phyloP scores from a whole-genome alignment of 2,888 invertebrate genomes.

The Linnaemya tessellans region DNA sequence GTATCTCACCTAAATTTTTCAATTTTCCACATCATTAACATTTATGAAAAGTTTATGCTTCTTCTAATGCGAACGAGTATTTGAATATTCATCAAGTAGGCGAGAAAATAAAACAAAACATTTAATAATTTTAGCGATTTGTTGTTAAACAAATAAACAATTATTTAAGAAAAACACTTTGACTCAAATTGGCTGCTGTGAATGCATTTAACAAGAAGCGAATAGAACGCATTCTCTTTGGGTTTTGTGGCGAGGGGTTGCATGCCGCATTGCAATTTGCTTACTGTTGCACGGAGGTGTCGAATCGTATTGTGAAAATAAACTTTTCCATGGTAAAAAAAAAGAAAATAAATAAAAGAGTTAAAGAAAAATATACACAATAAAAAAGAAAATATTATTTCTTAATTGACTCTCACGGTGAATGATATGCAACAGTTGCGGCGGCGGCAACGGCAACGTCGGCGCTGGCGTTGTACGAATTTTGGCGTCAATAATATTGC shows the following conservation, averaged over 20 bases:
- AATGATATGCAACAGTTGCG: conserved; percentile 59
- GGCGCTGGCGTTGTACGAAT: not conserved
- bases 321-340: conserved; percentile 67
- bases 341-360: conserved; percentile 28
- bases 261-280: conserved; percentile 56
- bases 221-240: conserved; percentile 3
- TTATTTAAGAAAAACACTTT: not conserved
- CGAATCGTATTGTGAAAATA: conserved; percentile 61
- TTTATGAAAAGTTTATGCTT: conserved; percentile 28
- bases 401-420: conserved; percentile 67
- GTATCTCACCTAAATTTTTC: conserved; percentile 35
- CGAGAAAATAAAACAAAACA: conserved; percentile 8
- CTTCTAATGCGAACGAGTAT: not conserved
- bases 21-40: conserved; percentile 33
- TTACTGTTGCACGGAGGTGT: conserved; percentile 32
- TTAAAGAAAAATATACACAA: conserved; percentile 42
- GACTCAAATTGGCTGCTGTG: not conserved
- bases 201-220: conserved; percentile 4
- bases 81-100: conserved; percentile 1
- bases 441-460: not conserved
- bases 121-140: conserved; percentile 56
- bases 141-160: conserved; percentile 67
- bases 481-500: conserved; percentile 5
- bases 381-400: conserved; percentile 36
- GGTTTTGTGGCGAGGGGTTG: conserved; percentile 12